phyloP scores from a whole-genome alignment of 2,888 invertebrate genomes.

The Tolmerus cingulatus region DNA sequence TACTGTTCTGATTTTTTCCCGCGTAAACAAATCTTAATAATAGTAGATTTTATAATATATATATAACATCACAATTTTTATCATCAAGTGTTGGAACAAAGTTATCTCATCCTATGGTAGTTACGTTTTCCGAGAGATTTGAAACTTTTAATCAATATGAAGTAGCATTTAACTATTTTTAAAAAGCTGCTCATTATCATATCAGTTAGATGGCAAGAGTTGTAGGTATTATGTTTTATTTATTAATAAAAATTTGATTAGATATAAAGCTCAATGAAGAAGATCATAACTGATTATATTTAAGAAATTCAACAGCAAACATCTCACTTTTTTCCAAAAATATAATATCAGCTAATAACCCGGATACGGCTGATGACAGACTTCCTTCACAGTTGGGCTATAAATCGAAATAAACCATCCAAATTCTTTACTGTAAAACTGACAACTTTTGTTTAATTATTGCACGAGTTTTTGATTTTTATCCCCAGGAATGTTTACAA shows the following conservation, averaged over 20 bases:
- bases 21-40: not conserved
- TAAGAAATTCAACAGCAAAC: not conserved
- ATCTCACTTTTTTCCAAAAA: not conserved
- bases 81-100: no score
- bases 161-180: not conserved
- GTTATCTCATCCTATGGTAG: no score
- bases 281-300: not conserved
- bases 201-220: not conserved
- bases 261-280: not conserved
- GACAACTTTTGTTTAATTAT: not conserved
- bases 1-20: not conserved
- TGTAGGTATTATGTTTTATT: not conserved
- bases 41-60: no score
- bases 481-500: not conserved
- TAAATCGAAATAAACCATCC: not conserved
- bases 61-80: not conserved
- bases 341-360: not conserved
- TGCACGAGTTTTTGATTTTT: not conserved
- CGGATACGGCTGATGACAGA: not conserved
- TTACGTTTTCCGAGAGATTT: no score
- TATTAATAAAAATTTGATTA: not conserved
- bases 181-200: not conserved
- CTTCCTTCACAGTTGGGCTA: not conserved
- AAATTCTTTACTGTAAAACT: not conserved
- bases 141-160: no score